Evolutionary conservation across 2,797 vertebrate species (phyloP).

Genomic region (Neomorphus geoffroyi): DNA sequence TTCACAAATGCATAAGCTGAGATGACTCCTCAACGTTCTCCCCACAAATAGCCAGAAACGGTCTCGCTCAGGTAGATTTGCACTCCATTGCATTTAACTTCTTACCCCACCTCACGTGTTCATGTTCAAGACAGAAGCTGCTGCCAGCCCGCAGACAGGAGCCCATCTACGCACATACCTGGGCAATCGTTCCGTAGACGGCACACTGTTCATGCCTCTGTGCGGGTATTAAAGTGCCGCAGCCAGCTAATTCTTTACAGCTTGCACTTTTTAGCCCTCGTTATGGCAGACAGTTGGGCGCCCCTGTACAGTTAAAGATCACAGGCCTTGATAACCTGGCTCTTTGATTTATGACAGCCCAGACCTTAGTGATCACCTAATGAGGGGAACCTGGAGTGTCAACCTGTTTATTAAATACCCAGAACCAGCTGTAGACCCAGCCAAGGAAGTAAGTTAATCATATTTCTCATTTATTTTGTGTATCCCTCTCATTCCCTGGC

Average conservation of each 20-base stretch:
- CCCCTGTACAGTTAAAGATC: constrained; percentile 95
- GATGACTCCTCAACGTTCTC: neutral
- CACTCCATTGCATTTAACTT: neutral
- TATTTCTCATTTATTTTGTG: constrained; percentile 79
- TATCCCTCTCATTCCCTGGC: neutral
- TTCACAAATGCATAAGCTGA: neutral
- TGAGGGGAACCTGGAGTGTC: constrained; percentile 94
- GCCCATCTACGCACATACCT: neutral
- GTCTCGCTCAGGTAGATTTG: neutral
- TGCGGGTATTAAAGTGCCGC: constrained; percentile 31
- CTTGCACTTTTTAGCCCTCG: constrained; percentile 86
- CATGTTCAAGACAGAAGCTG: neutral
- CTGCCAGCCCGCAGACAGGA: neutral
- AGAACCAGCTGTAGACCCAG: constrained; percentile 88
- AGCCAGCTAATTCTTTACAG: constrained; percentile 89
- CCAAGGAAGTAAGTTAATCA: constrained; percentile 77
- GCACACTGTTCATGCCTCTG: neutral
- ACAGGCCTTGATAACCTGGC: constrained; percentile 95
- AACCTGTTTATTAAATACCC: constrained; percentile 99
- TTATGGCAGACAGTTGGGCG: constrained; percentile 95
- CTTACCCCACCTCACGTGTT: neutral
- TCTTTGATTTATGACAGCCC: constrained; percentile 92
- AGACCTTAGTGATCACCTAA: constrained; percentile 91
- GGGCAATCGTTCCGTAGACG: neutral
- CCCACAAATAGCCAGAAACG: rapidly evolving